Evolutionary conservation across 2,797 vertebrate species (phyloP).

Genomic region (Sciurus carolinensis): DNA sequence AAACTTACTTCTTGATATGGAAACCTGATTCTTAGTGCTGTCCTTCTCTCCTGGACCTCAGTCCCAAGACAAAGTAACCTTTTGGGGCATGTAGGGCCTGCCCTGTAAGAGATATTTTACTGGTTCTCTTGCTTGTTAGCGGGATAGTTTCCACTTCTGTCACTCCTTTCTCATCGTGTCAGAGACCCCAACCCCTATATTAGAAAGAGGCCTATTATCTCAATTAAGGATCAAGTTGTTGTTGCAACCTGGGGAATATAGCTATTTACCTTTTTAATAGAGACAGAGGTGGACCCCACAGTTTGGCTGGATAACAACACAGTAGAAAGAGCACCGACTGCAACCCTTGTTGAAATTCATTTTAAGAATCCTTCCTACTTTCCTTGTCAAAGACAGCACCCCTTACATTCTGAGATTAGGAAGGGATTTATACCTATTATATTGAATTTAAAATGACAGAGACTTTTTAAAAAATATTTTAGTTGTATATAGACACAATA

Average conservation of each 20-base stretch:
- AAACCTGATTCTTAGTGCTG: background rate
- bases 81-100: background rate
- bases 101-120: background rate
- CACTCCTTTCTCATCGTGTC: background rate
- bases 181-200: no score
- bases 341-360: background rate
- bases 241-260: no score
- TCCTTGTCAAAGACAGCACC: background rate
- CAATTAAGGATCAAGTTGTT: no score
- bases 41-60: background rate
- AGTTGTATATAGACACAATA: no score
- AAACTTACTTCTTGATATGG: background rate
- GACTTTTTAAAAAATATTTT: no score
- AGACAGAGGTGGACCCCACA: background rate
- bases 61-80: no score
- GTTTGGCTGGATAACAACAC: background rate
- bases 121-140: no score
- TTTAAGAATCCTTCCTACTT: background rate
- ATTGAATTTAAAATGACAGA: background rate
- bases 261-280: background rate
- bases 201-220: no score
- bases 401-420: background rate
- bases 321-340: background rate
- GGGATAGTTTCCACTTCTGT: background rate
- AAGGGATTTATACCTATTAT: background rate